phyloP scores from a whole-genome alignment of 2,888 invertebrate genomes.

The Colostygia pectinataria region DNA sequence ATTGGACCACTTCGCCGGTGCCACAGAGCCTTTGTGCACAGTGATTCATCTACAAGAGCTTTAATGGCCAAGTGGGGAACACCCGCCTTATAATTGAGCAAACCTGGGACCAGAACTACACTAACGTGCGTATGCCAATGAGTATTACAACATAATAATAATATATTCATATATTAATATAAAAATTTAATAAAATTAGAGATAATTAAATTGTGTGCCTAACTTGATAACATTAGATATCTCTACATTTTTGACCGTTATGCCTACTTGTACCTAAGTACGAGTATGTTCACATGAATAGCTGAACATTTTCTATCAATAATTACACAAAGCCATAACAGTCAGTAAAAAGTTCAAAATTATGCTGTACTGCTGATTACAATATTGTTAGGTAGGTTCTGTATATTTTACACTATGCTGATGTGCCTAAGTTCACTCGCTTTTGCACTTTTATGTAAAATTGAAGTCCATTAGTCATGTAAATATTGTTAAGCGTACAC shows the following conservation, averaged over 20 bases:
- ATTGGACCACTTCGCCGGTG: conserved; percentile 74
- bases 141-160: too few relatives aligned
- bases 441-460: conserved; percentile 80
- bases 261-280: too few relatives aligned
- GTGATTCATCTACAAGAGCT: conserved; percentile 21
- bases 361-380: too few relatives aligned
- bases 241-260: too few relatives aligned
- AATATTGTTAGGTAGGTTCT: neutral
- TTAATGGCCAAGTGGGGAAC: conserved; percentile 24
- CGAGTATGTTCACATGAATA: too few relatives aligned
- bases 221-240: too few relatives aligned
- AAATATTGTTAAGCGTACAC: conserved; percentile 74
- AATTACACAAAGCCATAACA: too few relatives aligned
- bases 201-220: too few relatives aligned
- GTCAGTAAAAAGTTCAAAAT: too few relatives aligned
- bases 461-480: conserved; percentile 73
- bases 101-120: neutral
- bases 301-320: too few relatives aligned
- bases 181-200: too few relatives aligned
- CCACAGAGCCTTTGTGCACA: conserved; percentile 44
- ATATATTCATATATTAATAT: too few relatives aligned
- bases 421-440: conserved; percentile 72
- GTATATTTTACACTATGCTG: conserved; percentile 22
- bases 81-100: neutral
- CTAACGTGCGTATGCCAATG: neutral